Conservation (phyloP, 2,888 invertebrate species). For the Drosophila antonietae region DNA sequence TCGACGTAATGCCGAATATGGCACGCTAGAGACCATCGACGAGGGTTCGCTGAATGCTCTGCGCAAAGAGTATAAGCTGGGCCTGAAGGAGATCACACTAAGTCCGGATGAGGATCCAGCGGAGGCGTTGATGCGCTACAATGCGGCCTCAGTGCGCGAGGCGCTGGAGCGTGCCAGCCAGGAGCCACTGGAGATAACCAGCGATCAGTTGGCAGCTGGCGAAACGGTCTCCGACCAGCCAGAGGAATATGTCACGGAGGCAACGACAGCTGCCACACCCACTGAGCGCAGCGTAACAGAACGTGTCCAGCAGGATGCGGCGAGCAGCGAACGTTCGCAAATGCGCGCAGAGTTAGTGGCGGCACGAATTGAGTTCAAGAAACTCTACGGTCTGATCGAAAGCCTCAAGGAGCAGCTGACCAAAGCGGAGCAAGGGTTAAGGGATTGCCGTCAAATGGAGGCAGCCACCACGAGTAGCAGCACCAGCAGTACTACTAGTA, state of each 20-base stretch:
- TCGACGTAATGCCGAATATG: constrained; percentile 65
- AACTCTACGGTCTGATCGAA: constrained; percentile 41
- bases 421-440: constrained; percentile 31
- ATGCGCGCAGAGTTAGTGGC: constrained; percentile 21
- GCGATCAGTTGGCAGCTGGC: constrained; percentile 44
- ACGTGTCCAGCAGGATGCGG: constrained; percentile 6
- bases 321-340: neutral
- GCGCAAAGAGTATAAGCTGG: constrained; percentile 78
- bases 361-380: constrained; percentile 37
- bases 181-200: constrained; percentile 74
- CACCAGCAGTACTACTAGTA: constrained; percentile 14
- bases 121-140: constrained; percentile 81
- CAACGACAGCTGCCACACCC: constrained; percentile 1
- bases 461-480: neutral
- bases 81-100: constrained; percentile 81
- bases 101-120: constrained; percentile 82
- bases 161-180: constrained; percentile 75
- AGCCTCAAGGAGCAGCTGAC: constrained; percentile 37
- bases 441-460: constrained; percentile 17
- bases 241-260: constrained; percentile 10
- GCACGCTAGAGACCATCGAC: constrained; percentile 81
- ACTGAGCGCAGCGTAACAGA: constrained; percentile 3
- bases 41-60: constrained; percentile 73
- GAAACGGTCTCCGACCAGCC: neutral
- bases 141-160: constrained; percentile 80